Conservation (phyloP, 2,888 invertebrate genomes). For the Bibio marci region DNA sequence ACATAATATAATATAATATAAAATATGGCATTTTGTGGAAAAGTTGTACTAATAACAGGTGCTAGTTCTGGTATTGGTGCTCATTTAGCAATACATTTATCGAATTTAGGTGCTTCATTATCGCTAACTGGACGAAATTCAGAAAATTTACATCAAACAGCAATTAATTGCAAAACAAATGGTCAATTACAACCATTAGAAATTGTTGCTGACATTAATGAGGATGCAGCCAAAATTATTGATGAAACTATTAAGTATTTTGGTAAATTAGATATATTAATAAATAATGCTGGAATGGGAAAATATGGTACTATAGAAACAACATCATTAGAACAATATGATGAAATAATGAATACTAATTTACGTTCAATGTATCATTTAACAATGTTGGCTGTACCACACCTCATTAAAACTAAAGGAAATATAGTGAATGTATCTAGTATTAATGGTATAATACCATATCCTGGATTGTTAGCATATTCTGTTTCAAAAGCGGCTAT, state of each 20-base stretch:
- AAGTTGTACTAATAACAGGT: too few relatives aligned
- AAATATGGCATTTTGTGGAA: too few relatives aligned
- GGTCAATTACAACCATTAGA: slow-evolving; percentile 32
- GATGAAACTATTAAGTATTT: slow-evolving; percentile 44
- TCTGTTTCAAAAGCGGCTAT: slow-evolving; percentile 84
- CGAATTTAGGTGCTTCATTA: too few relatives aligned
- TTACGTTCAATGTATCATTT: slow-evolving; percentile 59
- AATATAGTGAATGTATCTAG: slow-evolving; percentile 88
- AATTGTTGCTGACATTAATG: slow-evolving; percentile 39
- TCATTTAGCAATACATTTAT: too few relatives aligned
- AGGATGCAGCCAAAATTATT: slow-evolving; percentile 43
- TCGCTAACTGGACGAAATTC: too few relatives aligned
- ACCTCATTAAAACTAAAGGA: slow-evolving; percentile 62
- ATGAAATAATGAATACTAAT: slow-evolving; percentile 74
- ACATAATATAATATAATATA: too few relatives aligned
- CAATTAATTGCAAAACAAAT: slow-evolving; percentile 31
- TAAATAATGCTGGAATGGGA: slow-evolving; percentile 74
- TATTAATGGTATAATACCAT: slow-evolving; percentile 74
- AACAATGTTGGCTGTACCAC: slow-evolving; percentile 68
- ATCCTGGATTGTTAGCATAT: slow-evolving; percentile 78
- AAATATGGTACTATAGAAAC: slow-evolving; percentile 66
- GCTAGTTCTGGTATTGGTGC: too few relatives aligned
- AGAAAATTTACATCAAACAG: slow-evolving; percentile 37
- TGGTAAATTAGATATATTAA: slow-evolving; percentile 48
- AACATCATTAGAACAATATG: slow-evolving; percentile 66